Conservation (phyloP, 1,140 invertebrate genomes). For the Euura lappo region DNA sequence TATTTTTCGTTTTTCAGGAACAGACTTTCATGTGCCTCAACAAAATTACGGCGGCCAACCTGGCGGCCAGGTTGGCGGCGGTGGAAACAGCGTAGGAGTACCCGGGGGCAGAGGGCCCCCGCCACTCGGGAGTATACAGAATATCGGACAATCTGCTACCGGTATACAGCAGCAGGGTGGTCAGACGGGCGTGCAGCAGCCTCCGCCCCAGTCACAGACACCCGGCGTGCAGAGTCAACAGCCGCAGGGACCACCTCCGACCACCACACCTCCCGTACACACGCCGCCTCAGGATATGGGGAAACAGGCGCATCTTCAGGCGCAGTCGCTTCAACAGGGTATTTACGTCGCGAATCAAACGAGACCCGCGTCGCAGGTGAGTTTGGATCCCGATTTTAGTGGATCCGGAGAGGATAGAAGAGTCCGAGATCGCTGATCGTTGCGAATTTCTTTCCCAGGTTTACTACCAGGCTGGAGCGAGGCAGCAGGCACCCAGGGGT, state of each 20-base stretch:
- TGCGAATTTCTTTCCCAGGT: conserved; percentile 30
- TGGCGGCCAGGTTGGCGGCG: conserved; percentile 56
- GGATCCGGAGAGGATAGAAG: too few species aligned
- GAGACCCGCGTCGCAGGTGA: conserved; percentile 41
- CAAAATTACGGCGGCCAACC: conserved; percentile 57
- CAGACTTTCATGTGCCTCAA: conserved; percentile 57
- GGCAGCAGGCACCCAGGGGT: conserved; percentile 46
- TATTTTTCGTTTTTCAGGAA: conserved; percentile 42
- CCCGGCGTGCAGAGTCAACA: conserved; percentile 50
- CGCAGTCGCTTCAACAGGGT: conserved; percentile 41
- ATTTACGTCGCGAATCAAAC: conserved; percentile 42
- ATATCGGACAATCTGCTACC: conserved; percentile 47
- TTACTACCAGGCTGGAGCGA: conserved; percentile 43
- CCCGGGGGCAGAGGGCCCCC: conserved; percentile 54
- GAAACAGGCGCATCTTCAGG: conserved; percentile 51
- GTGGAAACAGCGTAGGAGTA: conserved; percentile 52
- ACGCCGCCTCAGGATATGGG: conserved; percentile 54
- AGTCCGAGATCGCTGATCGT: not conserved
- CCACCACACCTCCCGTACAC: conserved; percentile 49
- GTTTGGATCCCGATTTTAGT: not conserved
- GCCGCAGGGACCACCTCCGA: conserved; percentile 46
- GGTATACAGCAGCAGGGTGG: conserved; percentile 47
- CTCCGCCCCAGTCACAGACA: conserved; percentile 42
- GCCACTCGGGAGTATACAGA: conserved; percentile 47
- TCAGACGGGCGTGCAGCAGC: conserved; percentile 43